Evolutionary conservation across 2,888 invertebrate genomes (phyloP).

Genomic region (Thelaira solivaga): DNA sequence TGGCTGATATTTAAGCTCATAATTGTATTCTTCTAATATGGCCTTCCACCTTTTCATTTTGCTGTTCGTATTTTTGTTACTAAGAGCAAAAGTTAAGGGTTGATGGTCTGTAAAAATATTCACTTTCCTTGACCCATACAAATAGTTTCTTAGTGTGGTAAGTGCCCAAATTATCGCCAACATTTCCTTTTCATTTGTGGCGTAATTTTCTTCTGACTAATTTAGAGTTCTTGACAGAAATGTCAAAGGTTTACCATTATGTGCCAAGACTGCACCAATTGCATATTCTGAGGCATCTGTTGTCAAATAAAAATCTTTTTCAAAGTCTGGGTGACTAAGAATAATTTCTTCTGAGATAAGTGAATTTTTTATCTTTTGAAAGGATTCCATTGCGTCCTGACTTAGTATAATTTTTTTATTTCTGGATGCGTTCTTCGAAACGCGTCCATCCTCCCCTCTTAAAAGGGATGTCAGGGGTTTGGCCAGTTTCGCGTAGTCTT

Average conservation of each 20-base stretch:
- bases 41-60: neutral
- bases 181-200: neutral
- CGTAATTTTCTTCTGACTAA: neutral
- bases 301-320: neutral
- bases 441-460: too few species aligned
- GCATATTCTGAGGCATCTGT: neutral
- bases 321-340: neutral
- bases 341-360: neutral
- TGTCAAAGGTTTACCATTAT: neutral
- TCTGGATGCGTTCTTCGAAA: neutral
- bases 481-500: too few species aligned
- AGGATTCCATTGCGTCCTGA: slow-evolving; percentile 2
- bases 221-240: neutral
- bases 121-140: neutral
- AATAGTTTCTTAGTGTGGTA: neutral
- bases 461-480: too few species aligned
- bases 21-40: too few species aligned
- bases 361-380: slow-evolving; percentile 7
- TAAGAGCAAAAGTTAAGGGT: neutral
- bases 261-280: neutral
- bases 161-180: neutral
- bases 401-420: neutral
- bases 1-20: too few species aligned
- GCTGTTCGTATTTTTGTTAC: neutral
- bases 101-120: too few species aligned